Conservation (phyloP, 2,113 vertebrate genomes). For the Vulpes ferrilata region DNA sequence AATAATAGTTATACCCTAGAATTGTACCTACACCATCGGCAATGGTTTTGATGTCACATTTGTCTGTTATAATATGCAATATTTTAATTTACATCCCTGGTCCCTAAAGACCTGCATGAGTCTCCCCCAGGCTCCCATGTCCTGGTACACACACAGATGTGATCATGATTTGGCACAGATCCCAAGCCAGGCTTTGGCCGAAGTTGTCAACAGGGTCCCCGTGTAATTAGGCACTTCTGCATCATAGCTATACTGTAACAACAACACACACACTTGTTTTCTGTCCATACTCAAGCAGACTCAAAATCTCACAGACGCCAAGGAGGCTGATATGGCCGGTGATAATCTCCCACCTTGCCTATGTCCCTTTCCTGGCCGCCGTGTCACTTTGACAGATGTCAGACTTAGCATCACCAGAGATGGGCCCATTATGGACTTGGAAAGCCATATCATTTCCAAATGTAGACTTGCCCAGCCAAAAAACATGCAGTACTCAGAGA, state of each 20-base stretch:
- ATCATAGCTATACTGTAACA: background rate
- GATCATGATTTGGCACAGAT: background rate
- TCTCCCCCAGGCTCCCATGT: slow-evolving; percentile 1
- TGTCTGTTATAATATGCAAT: slow-evolving; percentile 20
- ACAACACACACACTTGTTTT: slow-evolving; percentile 55
- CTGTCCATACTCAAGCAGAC: slow-evolving; percentile 57
- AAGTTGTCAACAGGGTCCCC: background rate
- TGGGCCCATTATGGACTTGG: slow-evolving; percentile 64
- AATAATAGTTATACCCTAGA: background rate
- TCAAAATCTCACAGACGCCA: background rate
- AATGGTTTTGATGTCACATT: background rate
- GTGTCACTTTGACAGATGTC: slow-evolving; percentile 83
- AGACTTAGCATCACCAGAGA: slow-evolving; percentile 58
- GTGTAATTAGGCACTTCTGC: background rate
- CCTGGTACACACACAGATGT: slow-evolving; percentile 54
- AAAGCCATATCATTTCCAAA: slow-evolving; percentile 69
- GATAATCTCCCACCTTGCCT: slow-evolving; percentile 56
- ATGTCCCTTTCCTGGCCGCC: slow-evolving; percentile 62
- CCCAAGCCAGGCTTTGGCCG: background rate
- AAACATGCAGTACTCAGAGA: slow-evolving; percentile 58
- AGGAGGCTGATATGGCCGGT: background rate
- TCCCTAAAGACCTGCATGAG: slow-evolving; percentile 35
- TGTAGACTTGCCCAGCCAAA: slow-evolving; percentile 72
- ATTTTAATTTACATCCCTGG: background rate
- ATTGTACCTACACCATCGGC: background rate